Conservation (phyloP, 92 coral and sea anemone genomes). For the Siderastrea siderea region DNA sequence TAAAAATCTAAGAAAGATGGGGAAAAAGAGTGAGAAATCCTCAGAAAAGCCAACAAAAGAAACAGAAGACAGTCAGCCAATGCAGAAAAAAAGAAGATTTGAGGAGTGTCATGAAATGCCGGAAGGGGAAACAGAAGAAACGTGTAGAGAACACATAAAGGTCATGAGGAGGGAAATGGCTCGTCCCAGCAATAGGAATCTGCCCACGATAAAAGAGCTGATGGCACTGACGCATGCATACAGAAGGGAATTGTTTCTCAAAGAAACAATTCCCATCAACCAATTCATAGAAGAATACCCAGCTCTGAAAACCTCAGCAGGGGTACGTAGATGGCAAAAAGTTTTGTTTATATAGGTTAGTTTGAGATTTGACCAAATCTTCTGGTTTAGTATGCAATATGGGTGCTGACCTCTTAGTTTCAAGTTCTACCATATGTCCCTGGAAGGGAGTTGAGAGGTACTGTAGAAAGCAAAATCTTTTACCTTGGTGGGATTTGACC, state of each 20-base stretch:
- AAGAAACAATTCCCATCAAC: conserved; percentile 27
- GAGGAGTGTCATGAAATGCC: conserved; percentile 4
- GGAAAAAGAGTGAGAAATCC: conserved; percentile 1
- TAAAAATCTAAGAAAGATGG: conserved; percentile 65
- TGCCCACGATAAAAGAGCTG: conserved; percentile 45
- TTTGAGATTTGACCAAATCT: no score
- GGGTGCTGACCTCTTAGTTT: no score
- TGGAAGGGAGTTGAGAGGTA: no score
- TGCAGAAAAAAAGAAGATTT: conserved; percentile 13
- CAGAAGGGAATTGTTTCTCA: conserved; percentile 38
- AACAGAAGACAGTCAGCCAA: neutral
- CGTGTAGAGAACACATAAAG: conserved; percentile 58
- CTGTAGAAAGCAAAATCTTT: no score
- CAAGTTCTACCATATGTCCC: no score
- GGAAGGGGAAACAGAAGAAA: conserved; percentile 70
- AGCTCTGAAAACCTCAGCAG: conserved; percentile 41
- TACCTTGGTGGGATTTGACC: no score
- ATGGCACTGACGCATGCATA: conserved; percentile 53
- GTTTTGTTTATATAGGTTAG: neutral
- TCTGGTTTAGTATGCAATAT: no score
- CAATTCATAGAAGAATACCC: conserved; percentile 48
- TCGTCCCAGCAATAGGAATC: conserved; percentile 46
- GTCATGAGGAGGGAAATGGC: conserved; percentile 63
- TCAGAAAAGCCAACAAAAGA: neutral
- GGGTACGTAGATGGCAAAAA: conserved; percentile 17